phyloP scores from a whole-genome alignment of 2,797 vertebrate species.

The Pipistrellus pipistrellus region DNA sequence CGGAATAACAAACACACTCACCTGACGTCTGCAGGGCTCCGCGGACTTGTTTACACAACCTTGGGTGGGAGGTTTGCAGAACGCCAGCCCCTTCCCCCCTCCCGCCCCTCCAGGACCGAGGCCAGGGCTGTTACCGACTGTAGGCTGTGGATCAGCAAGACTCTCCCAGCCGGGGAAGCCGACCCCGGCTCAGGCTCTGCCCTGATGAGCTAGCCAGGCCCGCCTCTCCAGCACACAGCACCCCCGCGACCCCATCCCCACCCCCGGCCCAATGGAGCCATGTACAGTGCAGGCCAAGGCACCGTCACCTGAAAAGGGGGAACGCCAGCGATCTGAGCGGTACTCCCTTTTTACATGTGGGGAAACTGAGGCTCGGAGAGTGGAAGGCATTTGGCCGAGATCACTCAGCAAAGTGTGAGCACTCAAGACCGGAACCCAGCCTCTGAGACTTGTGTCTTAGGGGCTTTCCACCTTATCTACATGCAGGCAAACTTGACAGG shows the following conservation, averaged over 20 bases:
- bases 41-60: not conserved
- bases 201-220: not conserved
- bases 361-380: not conserved
- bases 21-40: not conserved
- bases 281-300: not conserved
- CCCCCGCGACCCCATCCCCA: not conserved
- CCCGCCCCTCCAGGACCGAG: not conserved
- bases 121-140: not conserved
- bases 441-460: not conserved
- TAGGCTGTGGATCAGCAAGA: not conserved
- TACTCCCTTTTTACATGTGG: not conserved
- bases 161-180: not conserved
- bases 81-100: not conserved
- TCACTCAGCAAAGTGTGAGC: not conserved
- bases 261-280: not conserved
- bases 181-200: not conserved
- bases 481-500: not conserved
- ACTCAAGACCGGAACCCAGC: not conserved
- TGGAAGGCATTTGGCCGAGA: not conserved
- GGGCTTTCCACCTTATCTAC: not conserved
- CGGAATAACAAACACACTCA: not conserved
- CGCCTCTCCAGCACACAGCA: not conserved
- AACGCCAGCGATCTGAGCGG: too few relatives aligned
- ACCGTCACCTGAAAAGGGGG: not conserved
- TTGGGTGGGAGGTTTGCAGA: not conserved